Evolutionary conservation across 2,797 vertebrate species (phyloP).

Genomic region (Varecia variegata): DNA sequence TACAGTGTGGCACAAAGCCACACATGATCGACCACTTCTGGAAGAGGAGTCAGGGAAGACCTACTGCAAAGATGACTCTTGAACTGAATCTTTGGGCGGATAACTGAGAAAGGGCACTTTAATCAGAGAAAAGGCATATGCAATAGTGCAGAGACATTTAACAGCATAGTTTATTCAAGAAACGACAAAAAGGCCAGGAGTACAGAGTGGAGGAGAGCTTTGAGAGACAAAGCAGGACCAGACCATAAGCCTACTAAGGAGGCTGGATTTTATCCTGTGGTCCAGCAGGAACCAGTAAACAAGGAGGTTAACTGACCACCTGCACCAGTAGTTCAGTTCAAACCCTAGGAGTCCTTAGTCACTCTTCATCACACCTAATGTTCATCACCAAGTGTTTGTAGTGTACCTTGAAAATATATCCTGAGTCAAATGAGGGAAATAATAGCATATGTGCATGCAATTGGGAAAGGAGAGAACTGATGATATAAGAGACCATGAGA

Average conservation of each 20-base stretch:
- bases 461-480: background rate
- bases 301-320: background rate
- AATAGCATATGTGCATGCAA: fast-evolving
- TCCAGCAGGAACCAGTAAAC: background rate
- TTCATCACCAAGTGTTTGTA: background rate
- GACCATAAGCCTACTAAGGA: background rate
- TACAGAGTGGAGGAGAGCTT: background rate
- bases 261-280: background rate
- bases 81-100: background rate
- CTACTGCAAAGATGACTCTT: background rate
- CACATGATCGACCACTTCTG: background rate
- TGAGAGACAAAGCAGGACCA: background rate
- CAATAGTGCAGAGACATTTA: background rate
- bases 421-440: background rate
- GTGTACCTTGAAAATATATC: background rate
- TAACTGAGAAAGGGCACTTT: background rate
- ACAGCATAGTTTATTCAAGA: background rate
- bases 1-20: background rate
- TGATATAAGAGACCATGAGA: too few species aligned
- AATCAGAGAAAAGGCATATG: background rate
- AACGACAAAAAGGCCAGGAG: background rate
- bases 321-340: background rate
- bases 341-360: background rate
- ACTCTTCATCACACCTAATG: background rate
- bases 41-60: background rate